Evolutionary conservation across 1,140 invertebrate species (phyloP).

Genomic region (Battus philenor): DNA sequence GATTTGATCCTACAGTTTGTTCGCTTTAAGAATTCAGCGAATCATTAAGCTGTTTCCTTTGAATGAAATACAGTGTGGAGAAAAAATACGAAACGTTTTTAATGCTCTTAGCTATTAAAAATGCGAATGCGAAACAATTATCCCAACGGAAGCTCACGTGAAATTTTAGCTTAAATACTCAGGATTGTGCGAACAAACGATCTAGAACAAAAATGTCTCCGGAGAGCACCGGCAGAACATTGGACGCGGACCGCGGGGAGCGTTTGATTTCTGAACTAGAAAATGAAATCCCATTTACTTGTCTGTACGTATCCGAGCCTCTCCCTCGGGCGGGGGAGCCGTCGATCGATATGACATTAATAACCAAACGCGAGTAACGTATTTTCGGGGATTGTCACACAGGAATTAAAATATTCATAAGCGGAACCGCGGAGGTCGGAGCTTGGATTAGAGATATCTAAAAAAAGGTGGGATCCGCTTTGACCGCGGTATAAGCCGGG

Average conservation of each 20-base stretch:
- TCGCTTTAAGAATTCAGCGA: no score
- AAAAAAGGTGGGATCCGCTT: constrained; percentile 48
- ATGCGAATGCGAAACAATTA: constrained; percentile 50
- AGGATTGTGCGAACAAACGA: constrained; percentile 34
- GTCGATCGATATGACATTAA: constrained; percentile 59
- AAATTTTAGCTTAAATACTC: constrained; percentile 20
- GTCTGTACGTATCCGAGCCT: constrained; percentile 30
- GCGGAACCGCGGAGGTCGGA: constrained; percentile 39
- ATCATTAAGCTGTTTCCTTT: no score
- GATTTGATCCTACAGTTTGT: no score
- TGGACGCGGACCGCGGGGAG: constrained; percentile 42
- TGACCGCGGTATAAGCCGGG: constrained; percentile 30
- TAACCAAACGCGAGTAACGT: constrained; percentile 50
- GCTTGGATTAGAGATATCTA: constrained; percentile 51
- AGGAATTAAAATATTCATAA: constrained; percentile 69
- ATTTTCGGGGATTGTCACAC: constrained; percentile 51
- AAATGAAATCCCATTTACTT: constrained; percentile 67
- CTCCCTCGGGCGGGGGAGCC: constrained; percentile 32
- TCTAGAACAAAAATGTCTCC: constrained; percentile 51
- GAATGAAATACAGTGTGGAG: no score
- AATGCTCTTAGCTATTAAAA: constrained; percentile 42
- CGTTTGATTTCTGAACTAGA: constrained; percentile 69
- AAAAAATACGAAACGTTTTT: no score
- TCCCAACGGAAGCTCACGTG: constrained; percentile 27
- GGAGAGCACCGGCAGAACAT: constrained; percentile 42